Evolutionary conservation across 2,113 vertebrate genomes (phyloP), one percentile per base, ranked within the genome.

Genomic region (Gallinago undulata): DNA sequence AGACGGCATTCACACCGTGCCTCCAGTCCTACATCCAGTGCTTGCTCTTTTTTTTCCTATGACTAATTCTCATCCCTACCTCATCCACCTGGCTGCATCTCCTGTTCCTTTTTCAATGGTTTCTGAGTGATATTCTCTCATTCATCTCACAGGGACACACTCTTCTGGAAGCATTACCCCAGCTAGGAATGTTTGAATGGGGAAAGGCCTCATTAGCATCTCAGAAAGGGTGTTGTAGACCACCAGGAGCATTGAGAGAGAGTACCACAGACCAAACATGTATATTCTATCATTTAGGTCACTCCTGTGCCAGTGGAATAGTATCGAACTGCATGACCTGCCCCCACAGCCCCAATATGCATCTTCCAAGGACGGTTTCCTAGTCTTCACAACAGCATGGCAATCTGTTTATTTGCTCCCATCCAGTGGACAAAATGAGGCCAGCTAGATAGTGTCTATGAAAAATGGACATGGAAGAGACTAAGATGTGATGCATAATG

Each of bases 241-340:
- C 9, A 2, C 27, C 4, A 11, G 22, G 86, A 84, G 19, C 7
- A 2, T 6, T 76, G 39, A 82, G 17, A 79, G 51, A 37, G 31
- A 75, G 31, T 51, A 51, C 11, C 6, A 47, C 28, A 62, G n/a
- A 51, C 2, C 13, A 63, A 60, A 90, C 4, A 47, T 0, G 0
- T 19, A 33, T 35, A 28, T 41, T 37, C 21, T 83, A 6, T 64
- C 30, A n/a, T 67, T 73, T 76, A 62, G 51, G 23, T 69, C 19
- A 47, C 19, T 90, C 15, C 3, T 6, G 63, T 60, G 10, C 13
- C 30, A 56, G 19, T 69, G 59, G 23, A 66, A 63, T 68, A 24
- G 37, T 30, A 43, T 10, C n/a, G 77, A 82, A 73, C 37, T 60
- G 56, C 37, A 48, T 2, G 6, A 50, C 19, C 37, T 78, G 30